Evolutionary conservation across 2,888 invertebrate genomes (phyloP), one percentile per base, ranked within the genome.

Genomic region (Ophion obscuratus): DNA sequence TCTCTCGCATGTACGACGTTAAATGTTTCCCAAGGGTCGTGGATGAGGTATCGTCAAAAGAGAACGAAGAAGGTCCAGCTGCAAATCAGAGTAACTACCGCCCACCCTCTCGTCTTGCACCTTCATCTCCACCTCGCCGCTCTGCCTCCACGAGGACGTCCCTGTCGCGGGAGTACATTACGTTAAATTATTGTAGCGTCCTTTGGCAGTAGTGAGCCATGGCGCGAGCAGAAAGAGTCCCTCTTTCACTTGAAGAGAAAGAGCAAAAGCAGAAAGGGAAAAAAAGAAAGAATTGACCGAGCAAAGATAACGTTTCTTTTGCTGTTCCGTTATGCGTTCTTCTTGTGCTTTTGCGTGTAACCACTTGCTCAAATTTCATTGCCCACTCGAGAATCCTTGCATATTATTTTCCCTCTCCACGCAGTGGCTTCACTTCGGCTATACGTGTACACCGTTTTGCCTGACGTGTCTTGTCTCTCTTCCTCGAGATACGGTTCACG

Each of bases 81-180:
- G 90, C 92, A 92, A 92, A 92, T 92, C 92, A 92, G 92, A 90
- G 90, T 91, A 92, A 91, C 92, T 92, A 88, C 88, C 87, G 90
- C 89, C 64, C 44, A 44, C 57, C 77, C 36, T 24, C 14, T 67
- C 36, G 27, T 67, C 67, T 57, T 27, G 7, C 40, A n/a, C 67
- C 17, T 44, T 64, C 47, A 14, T 59, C 62, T 70, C 40, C 74
- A 68, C 31, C 59, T 36, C 27, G 20, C 67, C 67, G 59, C 44
- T 68, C 47, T 67, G 40, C 36, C 70, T 70, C 9, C n/a, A 17
- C 74, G 14, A 40, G 67, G 74, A 75, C 40, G 74, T 44, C 74
- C 80, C 91, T 90, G 92, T 91, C 90, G 88, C 87, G 92, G 90
- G 91, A 92, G 92, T 92, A 91, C 91, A 92, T 92, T 92, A 92